Percentiles rank a stretch among this genome's conserved stretches.
phyloP scores from a whole-genome alignment of 2,113 vertebrate genomes.

The Tonatia bakeri region DNA sequence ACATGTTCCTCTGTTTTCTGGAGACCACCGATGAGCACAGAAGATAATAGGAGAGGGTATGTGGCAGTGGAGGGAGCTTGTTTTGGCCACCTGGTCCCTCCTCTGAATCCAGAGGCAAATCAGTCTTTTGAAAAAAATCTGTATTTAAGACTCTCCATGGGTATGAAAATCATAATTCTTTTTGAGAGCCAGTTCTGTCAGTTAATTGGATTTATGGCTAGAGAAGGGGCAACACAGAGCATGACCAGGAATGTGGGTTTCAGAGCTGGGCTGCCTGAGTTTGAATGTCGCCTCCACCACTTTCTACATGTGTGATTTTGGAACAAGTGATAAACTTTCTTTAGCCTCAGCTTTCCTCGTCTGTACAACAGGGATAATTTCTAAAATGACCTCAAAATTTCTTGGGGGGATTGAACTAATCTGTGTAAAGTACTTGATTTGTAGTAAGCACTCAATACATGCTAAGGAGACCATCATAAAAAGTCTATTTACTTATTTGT shows the following conservation, averaged over 20 bases:
- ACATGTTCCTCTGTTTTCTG: neutral
- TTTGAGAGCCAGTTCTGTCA: neutral
- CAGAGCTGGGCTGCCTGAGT: neutral
- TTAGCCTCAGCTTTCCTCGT: constrained; percentile 1
- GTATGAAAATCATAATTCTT: neutral
- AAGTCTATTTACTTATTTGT: neutral
- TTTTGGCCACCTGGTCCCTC: neutral
- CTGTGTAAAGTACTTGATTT: neutral
- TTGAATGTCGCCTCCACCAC: neutral
- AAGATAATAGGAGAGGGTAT: neutral
- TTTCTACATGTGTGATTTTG: neutral
- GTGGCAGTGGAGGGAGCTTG: neutral
- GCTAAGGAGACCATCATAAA: neutral
- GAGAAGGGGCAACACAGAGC: neutral
- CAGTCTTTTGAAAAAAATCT: neutral
- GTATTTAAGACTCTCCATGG: neutral
- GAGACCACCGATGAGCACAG: neutral
- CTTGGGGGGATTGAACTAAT: neutral
- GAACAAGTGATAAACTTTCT: neutral
- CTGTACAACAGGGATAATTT: neutral
- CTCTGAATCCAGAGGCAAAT: neutral
- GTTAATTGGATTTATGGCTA: neutral
- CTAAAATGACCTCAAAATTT: neutral
- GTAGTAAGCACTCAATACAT: neutral
- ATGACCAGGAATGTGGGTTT: neutral